Percentiles rank a stretch among this genome's conserved stretches.
phyloP scores from a whole-genome alignment of 2,113 vertebrate species.

The Vidua macroura region DNA sequence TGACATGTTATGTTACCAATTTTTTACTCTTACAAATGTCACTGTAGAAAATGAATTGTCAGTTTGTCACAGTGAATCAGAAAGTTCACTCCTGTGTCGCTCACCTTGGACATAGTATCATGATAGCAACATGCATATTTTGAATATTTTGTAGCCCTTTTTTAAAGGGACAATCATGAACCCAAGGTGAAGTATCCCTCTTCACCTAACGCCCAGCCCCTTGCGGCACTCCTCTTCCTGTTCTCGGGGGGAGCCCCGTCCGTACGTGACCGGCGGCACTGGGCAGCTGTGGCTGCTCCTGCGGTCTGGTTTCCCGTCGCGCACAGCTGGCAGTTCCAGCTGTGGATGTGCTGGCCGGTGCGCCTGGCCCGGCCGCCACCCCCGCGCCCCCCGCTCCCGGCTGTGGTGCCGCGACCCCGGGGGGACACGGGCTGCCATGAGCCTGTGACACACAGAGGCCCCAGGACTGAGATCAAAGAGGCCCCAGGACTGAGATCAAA shows the following conservation, averaged over 20 bases:
- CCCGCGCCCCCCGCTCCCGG: not conserved
- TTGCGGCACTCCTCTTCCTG: not conserved
- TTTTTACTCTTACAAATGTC: not conserved
- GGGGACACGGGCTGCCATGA: not conserved
- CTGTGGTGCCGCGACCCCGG: too few species aligned
- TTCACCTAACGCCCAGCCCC: not conserved
- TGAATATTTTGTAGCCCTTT: not conserved
- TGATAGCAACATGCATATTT: not conserved
- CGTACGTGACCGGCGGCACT: accelerated
- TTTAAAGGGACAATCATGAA: not conserved
- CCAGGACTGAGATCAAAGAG: slow-evolving; percentile 39
- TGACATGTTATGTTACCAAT: not conserved
- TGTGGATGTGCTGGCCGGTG: too few species aligned
- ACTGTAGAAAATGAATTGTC: slow-evolving; percentile 14
- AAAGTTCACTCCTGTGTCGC: not conserved
- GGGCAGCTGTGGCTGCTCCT: not conserved
- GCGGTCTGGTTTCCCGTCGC: accelerated
- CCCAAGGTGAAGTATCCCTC: not conserved
- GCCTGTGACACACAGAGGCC: not conserved
- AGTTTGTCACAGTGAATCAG: slow-evolving; percentile 15
- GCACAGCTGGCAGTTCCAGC: too few species aligned
- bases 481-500: slow-evolving; percentile 31
- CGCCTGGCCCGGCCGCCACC: too few species aligned
- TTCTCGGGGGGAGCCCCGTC: too few species aligned
- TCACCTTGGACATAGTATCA: not conserved